phyloP scores from a whole-genome alignment of 2,888 invertebrate species.

The Trachelus iudaicus region DNA sequence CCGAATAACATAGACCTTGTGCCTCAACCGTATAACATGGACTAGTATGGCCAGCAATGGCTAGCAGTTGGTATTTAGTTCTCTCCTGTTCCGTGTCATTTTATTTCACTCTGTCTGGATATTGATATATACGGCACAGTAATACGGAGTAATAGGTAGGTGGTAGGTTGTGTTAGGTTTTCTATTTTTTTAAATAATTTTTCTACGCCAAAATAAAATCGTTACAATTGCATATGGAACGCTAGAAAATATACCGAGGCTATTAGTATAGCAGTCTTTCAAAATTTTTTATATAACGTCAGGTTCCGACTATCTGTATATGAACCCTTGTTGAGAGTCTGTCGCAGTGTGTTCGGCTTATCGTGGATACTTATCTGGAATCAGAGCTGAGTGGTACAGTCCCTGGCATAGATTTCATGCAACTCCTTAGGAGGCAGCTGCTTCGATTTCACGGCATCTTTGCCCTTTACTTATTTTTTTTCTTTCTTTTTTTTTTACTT shows the following conservation, averaged over 20 bases:
- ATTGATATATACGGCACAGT: background rate
- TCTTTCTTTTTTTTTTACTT: background rate
- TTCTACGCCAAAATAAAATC: background rate
- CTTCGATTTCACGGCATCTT: background rate
- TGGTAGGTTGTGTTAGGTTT: background rate
- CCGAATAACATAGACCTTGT: conserved; percentile 6
- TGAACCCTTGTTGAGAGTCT: background rate
- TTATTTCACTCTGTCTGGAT: background rate
- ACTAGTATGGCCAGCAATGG: background rate
- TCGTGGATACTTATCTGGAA: background rate
- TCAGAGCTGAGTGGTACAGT: background rate
- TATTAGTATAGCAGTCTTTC: background rate
- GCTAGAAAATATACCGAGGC: background rate
- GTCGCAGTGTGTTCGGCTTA: background rate
- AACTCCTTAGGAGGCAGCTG: background rate
- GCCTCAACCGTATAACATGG: background rate
- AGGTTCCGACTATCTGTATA: background rate
- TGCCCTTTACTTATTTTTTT: background rate
- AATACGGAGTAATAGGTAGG: background rate
- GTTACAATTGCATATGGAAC: background rate
- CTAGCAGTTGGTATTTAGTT: background rate
- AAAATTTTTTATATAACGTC: background rate
- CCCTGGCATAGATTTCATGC: background rate
- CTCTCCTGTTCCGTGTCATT: background rate
- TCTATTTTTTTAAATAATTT: background rate